These are phyloP conservation scores for Ectemnius lituratus DNA, from an alignment of 2,888 invertebrate genomes.

Conservation along the genomic window DNA sequence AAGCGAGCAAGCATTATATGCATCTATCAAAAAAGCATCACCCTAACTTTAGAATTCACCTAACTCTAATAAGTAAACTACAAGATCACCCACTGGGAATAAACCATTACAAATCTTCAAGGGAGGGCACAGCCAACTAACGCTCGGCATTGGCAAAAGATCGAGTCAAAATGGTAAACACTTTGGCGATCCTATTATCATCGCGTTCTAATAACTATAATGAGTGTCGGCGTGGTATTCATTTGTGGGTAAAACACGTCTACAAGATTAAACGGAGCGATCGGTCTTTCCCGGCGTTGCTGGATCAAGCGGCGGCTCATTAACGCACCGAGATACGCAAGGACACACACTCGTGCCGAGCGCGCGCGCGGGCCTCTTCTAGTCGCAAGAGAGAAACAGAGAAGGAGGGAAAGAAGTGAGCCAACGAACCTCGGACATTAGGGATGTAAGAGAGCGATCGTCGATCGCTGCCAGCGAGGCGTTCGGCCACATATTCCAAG, in stretches of 20 bases:
- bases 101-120: no score
- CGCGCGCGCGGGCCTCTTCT: background rate
- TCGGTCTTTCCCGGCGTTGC: constrained; percentile 3
- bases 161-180: background rate
- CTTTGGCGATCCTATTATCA: background rate
- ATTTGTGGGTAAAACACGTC: background rate
- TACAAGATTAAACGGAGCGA: background rate
- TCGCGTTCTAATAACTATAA: background rate
- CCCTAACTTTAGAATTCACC: no score
- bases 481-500: background rate
- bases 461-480: constrained; percentile 25
- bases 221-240: background rate
- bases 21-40: no score
- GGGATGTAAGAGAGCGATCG: constrained; percentile 22
- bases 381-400: constrained; percentile 11
- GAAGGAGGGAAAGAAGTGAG: background rate
- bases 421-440: constrained; percentile 43
- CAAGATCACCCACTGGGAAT: no score
- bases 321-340: constrained; percentile 17
- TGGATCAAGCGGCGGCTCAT: constrained; percentile 17
- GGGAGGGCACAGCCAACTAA: no score
- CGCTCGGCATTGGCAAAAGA: no score
- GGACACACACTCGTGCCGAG: background rate
- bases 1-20: no score
- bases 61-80: no score